A percentile compares a stretch with the other conserved stretches of the same genome.
Evolutionary conservation across 2,113 vertebrate species (phyloP).

Genomic region (Onychostruthus taczanowskii): DNA sequence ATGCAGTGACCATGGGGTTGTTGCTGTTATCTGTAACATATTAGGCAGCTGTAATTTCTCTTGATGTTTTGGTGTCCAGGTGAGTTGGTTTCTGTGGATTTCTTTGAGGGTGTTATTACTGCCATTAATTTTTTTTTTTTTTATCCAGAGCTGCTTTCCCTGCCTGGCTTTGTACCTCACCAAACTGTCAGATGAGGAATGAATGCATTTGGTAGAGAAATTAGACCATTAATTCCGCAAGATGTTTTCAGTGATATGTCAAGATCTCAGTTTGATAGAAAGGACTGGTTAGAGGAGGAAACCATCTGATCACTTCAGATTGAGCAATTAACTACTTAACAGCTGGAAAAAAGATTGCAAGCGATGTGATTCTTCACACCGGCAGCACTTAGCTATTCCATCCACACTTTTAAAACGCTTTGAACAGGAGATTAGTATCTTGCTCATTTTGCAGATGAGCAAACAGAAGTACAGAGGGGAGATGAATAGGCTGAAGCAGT

Average conservation of each 20-base stretch:
- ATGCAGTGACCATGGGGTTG: not conserved
- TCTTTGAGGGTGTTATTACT: not conserved
- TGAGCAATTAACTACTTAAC: conserved; percentile 62
- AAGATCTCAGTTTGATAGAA: conserved; percentile 35
- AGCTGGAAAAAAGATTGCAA: conserved; percentile 41
- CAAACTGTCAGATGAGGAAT: not conserved
- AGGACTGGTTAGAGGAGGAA: conserved; percentile 32
- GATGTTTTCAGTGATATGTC: conserved; percentile 14
- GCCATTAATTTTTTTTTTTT: not conserved
- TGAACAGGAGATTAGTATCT: conserved; percentile 60
- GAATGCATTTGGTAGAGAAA: conserved; percentile 30
- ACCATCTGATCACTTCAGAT: conserved; percentile 46
- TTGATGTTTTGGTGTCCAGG: not conserved
- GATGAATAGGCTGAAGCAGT: conserved; percentile 36
- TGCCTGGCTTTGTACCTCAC: not conserved
- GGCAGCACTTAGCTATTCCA: conserved; percentile 12
- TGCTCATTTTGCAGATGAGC: conserved; percentile 63
- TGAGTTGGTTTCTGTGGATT: not conserved
- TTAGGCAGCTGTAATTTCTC: not conserved
- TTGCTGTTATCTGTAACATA: not conserved
- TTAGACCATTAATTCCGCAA: not conserved
- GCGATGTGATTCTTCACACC: conserved; percentile 21
- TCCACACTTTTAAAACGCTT: conserved; percentile 43
- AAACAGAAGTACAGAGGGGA: conserved; percentile 54
- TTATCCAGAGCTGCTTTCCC: not conserved